phyloP scores from a whole-genome alignment of 2,797 vertebrate species.

The Mus minutoides region DNA sequence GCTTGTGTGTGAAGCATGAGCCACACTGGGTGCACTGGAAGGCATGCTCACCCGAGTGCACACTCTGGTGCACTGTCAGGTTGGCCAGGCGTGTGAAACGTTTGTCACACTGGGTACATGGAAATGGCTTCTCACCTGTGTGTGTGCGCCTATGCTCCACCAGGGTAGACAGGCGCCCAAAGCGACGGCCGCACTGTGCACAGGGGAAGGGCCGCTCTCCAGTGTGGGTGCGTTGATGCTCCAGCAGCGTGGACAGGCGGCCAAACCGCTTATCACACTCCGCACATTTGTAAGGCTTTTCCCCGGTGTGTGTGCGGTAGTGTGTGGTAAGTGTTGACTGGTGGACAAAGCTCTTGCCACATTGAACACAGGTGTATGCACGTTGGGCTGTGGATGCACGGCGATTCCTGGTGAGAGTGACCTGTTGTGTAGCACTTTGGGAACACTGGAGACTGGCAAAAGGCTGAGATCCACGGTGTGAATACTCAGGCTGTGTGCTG shows the following conservation, averaged over 20 bases:
- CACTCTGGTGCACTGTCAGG: conserved; percentile 82
- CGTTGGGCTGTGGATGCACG: conserved; percentile 71
- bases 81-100: conserved; percentile 83
- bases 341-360: conserved; percentile 63
- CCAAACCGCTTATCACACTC: conserved; percentile 82
- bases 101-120: conserved; percentile 77
- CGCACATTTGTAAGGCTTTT: conserved; percentile 80
- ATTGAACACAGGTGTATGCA: conserved; percentile 50
- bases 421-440: conserved; percentile 84
- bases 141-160: conserved; percentile 83
- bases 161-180: conserved; percentile 81
- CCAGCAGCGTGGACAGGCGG: conserved; percentile 51
- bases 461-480: conserved; percentile 9
- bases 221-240: conserved; percentile 31
- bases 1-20: conserved; percentile 72
- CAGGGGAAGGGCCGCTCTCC: conserved; percentile 82
- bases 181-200: conserved; percentile 80
- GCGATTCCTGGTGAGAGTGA: conserved; percentile 87
- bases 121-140: conserved; percentile 79
- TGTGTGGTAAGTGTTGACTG: conserved; percentile 57
- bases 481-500: conserved; percentile 62
- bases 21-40: conserved; percentile 77
- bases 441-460: conserved; percentile 68
- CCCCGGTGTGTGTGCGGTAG: conserved; percentile 43
- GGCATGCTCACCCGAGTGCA: conserved; percentile 75